Base-by-base conservation (phyloP, 2,113 vertebrate species). In the Pitta sordida region DNA sequence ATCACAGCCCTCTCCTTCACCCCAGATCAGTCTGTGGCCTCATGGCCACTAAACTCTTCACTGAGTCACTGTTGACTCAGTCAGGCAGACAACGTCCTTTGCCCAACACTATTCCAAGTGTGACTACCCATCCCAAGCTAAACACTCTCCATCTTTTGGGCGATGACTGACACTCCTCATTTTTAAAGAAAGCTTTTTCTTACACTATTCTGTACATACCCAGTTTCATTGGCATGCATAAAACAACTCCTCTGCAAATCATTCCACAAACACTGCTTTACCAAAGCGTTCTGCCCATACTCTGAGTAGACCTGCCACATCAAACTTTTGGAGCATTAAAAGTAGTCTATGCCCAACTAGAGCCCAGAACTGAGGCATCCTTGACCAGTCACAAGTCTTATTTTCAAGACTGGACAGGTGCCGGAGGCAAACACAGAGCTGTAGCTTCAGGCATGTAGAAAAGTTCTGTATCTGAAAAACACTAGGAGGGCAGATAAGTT, bases 171-270 rank as follows among this genome's bases (percentile, higher is more conserved):
- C 17, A 43, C 7, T 26, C 23, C 18, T 18, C 4, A 20, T 55
- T 80, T 68, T 36, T 3, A 37, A 48, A 48, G 16, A 27, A 41
- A 70, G 26, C 13, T 85, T 85, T 82, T 83, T 8, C 62, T 56
- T 56, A 5, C 32, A 18, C 30, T 11, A 2, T 30, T 79, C 34
- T n/a, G 21, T 51, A 64, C 16, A 8, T 32, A 20, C 5, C 16
- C 8, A 29, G 7, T 43, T 64, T 34, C 0, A 0, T 17, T 65
- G n/a, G 52, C 39, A 32, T 1, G 1, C 20, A 17, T 13, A 5
- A 49, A 34, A 21, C 36, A 48, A 13, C 20, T 21, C 29, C 81
- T 26, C 69, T 30, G 67, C 44, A 76, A 36, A 13, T 82, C 34
- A 34, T 16, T 39, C 36, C 41, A 77, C 53, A 56, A 51, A 62